Base-by-base conservation (phyloP, 1,140 invertebrate genomes). In the Elymnias hypermnestra region DNA sequence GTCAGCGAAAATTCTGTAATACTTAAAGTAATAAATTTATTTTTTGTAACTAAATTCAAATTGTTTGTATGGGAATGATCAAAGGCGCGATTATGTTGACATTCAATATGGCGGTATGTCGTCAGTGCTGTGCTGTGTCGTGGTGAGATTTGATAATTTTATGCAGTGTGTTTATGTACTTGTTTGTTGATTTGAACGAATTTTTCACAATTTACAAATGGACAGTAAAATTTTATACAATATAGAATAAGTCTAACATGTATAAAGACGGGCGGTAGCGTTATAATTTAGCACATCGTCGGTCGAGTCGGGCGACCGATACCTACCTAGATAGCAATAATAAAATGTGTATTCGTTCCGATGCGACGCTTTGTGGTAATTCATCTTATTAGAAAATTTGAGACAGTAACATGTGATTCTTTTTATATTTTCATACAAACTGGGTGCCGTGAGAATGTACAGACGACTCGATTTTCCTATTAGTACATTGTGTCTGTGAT, bases 41-140 rank as follows among this genome's bases (percentile, higher is more conserved):
- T 12, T 13, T 13, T 41, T 13, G 23, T 38, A 55, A 55, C 42
- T 58, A 66, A 63, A 66, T 57, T 49, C 17, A 57, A 60, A 57
- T n/a, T n/a, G n/a, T 45, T 70, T 70, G 63, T 76, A 69, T 72
- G 63, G 14, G 58, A 46, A 58, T 55, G 50, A 70, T 64, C 62
- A 65, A 69, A 79, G 63, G 71, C 64, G 63, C 69, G 68, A 75
- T 70, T 70, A 74, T 77, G 76, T 81, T 84, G 82, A 85, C 82
- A 84, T 87, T 87, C 91, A 94, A 94, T 92, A 95, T 95, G 94
- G 94, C 94, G 94, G 94, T 92, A 93, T 94, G 93, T 94, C 92
- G 93, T 94, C 93, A 94, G 93, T 94, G 93, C 92, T 93, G 91
- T 94, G 94, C 93, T 94, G 92, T 94, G 92, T 93, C 92, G 92